Evolutionary conservation across 2,888 invertebrate species (phyloP).

Genomic region (Crioceris asparagi): DNA sequence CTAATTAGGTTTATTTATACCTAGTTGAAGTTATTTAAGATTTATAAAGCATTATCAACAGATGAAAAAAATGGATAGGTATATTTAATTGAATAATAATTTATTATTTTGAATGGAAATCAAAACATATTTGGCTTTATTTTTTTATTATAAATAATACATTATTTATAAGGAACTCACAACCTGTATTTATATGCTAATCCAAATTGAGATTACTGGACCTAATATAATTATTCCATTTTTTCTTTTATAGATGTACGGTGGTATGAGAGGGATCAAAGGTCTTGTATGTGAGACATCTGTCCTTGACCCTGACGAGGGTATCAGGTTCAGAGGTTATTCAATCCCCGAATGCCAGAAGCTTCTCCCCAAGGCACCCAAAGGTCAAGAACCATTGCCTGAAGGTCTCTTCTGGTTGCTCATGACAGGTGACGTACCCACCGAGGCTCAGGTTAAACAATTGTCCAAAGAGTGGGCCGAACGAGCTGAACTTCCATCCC

Average conservation of each 20-base stretch:
- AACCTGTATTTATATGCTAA: too few species aligned
- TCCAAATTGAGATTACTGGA: too few species aligned
- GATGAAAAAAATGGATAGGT: too few species aligned
- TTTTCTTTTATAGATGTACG: constrained; percentile 58
- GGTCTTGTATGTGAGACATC: constrained; percentile 93
- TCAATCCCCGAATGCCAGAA: constrained; percentile 91
- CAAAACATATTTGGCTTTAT: too few species aligned
- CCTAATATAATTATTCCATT: too few species aligned
- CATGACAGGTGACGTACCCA: constrained; percentile 81
- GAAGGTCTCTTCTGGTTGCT: constrained; percentile 93
- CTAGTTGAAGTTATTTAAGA: too few species aligned
- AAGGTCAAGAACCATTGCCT: constrained; percentile 77
- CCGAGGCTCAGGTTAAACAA: constrained; percentile 61
- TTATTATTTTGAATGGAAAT: too few species aligned
- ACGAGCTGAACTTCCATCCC: constrained; percentile 81
- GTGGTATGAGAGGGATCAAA: constrained; percentile 94
- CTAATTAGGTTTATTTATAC: too few species aligned
- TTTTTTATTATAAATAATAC: too few species aligned
- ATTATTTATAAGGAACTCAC: too few species aligned
- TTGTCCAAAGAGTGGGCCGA: constrained; percentile 76
- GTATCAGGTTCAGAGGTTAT: constrained; percentile 88
- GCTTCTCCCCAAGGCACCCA: constrained; percentile 68
- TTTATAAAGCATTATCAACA: too few species aligned
- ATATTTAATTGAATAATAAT: too few species aligned
- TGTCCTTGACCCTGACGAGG: constrained; percentile 88